These are phyloP conservation scores for Dasysyrphus albostriatus DNA, from an alignment of 2,888 invertebrate species.

Conservation along the genomic window DNA sequence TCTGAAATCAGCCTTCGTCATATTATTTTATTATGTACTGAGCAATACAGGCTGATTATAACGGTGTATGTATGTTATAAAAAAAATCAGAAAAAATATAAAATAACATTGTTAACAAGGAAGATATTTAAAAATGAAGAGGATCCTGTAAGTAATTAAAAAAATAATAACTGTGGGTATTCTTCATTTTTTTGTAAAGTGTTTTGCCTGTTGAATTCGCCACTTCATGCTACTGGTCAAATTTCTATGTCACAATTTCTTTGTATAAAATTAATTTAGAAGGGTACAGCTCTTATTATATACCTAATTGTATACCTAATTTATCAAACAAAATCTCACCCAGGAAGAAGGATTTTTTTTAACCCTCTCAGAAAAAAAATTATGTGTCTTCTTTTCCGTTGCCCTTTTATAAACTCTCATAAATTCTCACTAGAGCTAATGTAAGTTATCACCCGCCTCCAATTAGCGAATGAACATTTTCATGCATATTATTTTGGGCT, in stretches of 20 bases:
- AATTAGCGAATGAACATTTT: constrained; percentile 49
- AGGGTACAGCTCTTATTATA: not conserved
- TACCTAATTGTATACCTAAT: not conserved
- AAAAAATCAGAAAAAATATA: not conserved
- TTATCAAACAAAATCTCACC: constrained; percentile 10
- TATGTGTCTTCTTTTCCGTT: not conserved
- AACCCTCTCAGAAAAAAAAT: constrained; percentile 20
- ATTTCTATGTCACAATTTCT: not conserved
- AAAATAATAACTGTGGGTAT: not conserved
- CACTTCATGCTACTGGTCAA: not conserved
- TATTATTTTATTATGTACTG: too few relatives aligned
- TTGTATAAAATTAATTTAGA: constrained; percentile 8
- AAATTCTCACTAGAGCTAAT: constrained; percentile 39
- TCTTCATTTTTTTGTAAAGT: not conserved
- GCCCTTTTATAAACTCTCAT: constrained; percentile 13
- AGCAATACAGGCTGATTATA: too few relatives aligned
- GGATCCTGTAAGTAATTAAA: not conserved
- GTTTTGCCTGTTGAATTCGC: not conserved
- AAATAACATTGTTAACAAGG: not conserved
- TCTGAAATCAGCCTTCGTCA: too few relatives aligned
- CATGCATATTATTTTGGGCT: constrained; percentile 33
- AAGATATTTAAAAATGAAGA: not conserved
- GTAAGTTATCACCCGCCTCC: constrained; percentile 46
- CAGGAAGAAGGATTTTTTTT: not conserved
- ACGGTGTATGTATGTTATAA: too few relatives aligned